phyloP scores from a whole-genome alignment of 2,888 invertebrate genomes.

The Chalcis sispes region DNA sequence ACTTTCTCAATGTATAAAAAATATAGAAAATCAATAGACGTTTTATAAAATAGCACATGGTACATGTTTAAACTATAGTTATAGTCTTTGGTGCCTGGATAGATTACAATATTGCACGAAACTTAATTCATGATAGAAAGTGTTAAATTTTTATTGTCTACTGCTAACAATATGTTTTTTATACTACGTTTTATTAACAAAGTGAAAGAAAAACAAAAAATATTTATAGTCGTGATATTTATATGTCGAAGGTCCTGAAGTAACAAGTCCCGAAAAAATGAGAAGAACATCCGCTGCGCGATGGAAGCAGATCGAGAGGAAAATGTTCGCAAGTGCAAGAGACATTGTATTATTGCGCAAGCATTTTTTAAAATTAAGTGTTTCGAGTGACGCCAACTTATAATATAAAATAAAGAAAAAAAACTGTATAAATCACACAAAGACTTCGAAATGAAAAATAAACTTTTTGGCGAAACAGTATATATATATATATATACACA shows the following conservation, averaged over 20 bases:
- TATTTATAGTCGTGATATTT: too few relatives aligned
- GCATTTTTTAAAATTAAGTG: slow-evolving; percentile 26
- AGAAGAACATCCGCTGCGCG: not conserved
- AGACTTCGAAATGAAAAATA: slow-evolving; percentile 5
- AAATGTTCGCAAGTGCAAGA: slow-evolving; percentile 12
- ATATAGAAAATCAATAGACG: slow-evolving; percentile 18
- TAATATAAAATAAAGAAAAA: too few relatives aligned
- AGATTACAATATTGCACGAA: too few relatives aligned
- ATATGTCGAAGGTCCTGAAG: slow-evolving; percentile 41
- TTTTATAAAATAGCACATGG: slow-evolving; percentile 1
- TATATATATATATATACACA: too few relatives aligned
- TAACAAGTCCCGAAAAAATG: slow-evolving; percentile 7
- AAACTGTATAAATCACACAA: slow-evolving; percentile 28
- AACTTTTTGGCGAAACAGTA: not conserved
- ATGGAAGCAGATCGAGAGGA: not conserved
- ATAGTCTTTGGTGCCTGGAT: too few relatives aligned
- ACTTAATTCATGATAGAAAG: too few relatives aligned
- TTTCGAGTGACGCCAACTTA: not conserved
- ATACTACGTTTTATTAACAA: too few relatives aligned
- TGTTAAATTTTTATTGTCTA: too few relatives aligned
- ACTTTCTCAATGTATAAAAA: not conserved
- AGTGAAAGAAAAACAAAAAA: too few relatives aligned
- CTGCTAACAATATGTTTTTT: too few relatives aligned
- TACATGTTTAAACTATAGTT: slow-evolving; percentile 3
- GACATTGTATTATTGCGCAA: slow-evolving; percentile 6